A percentile compares a stretch with the other conserved stretches of the same genome.
These are phyloP conservation scores for Pharmacophagus antenor DNA, from an alignment of 2,888 invertebrate species.

Conservation along the genomic window DNA sequence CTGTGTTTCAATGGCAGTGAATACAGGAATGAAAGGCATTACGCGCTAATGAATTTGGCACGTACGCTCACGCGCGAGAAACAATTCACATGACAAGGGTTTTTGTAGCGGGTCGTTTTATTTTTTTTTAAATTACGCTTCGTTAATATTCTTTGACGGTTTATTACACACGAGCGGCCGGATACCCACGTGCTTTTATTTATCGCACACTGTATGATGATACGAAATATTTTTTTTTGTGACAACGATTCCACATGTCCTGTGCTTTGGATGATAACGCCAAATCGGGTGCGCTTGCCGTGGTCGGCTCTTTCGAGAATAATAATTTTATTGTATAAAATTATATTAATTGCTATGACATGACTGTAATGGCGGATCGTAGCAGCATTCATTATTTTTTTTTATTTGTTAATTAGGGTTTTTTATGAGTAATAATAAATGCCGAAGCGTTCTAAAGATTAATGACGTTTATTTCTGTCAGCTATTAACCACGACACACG, in stretches of 20 bases:
- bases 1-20: slow-evolving; percentile 14
- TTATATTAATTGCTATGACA: neutral
- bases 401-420: too few species aligned
- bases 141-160: slow-evolving; percentile 1
- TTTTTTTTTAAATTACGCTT: slow-evolving; percentile 10
- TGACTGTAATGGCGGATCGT: neutral
- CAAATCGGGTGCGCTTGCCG: neutral
- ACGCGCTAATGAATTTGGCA: slow-evolving; percentile 17
- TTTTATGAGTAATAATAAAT: too few species aligned
- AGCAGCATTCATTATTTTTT: too few species aligned
- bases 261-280: neutral
- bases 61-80: slow-evolving; percentile 7
- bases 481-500: too few species aligned
- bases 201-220: neutral
- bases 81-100: slow-evolving; percentile 16
- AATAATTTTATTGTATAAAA: neutral
- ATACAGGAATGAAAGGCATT: slow-evolving; percentile 10
- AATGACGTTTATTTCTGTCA: too few species aligned
- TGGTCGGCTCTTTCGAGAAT: neutral
- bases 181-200: too few species aligned
- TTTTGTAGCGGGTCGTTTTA: slow-evolving; percentile 1
- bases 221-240: neutral
- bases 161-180: neutral
- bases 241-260: too few species aligned
- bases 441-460: too few species aligned